Percentiles rank a stretch among this genome's conserved stretches.
phyloP scores from a whole-genome alignment of 1,140 invertebrate species.

The Cydia strobilella region DNA sequence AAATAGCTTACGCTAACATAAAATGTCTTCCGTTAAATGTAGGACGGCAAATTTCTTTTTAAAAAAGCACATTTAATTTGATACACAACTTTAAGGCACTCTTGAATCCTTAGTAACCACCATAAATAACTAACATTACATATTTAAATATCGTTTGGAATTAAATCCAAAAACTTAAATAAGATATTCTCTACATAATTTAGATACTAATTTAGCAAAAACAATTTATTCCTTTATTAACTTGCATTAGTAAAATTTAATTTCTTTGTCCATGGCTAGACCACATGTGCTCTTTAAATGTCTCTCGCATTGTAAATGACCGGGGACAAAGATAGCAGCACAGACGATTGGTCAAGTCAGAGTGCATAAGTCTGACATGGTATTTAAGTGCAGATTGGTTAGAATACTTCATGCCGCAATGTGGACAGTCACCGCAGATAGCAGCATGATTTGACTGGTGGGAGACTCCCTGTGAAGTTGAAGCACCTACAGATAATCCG shows the following conservation, averaged over 20 bases:
- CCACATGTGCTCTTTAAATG: conserved; percentile 84
- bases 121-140: conserved; percentile 17
- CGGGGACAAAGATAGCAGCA: conserved; percentile 85
- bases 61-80: conserved; percentile 13
- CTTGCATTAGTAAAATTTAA: conserved; percentile 58
- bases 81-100: conserved; percentile 24
- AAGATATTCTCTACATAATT: not conserved
- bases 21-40: not conserved
- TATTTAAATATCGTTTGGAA: conserved; percentile 1
- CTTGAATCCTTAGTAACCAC: conserved; percentile 23
- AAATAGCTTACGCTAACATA: not conserved
- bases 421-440: conserved; percentile 83
- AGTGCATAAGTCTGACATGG: conserved; percentile 85
- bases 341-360: conserved; percentile 83
- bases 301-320: conserved; percentile 83
- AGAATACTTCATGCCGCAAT: conserved; percentile 83
- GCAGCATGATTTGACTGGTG: conserved; percentile 80
- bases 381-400: conserved; percentile 86
- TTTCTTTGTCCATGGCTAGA: conserved; percentile 83
- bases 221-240: not conserved
- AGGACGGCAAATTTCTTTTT: conserved; percentile 24
- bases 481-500: conserved; percentile 57
- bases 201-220: not conserved
- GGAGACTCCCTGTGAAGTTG: conserved; percentile 61
- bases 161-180: not conserved